Percentiles rank a stretch among this genome's conserved stretches.
Conservation (phyloP, 2,113 vertebrate species). For the Anarrhichthys ocellatus region DNA sequence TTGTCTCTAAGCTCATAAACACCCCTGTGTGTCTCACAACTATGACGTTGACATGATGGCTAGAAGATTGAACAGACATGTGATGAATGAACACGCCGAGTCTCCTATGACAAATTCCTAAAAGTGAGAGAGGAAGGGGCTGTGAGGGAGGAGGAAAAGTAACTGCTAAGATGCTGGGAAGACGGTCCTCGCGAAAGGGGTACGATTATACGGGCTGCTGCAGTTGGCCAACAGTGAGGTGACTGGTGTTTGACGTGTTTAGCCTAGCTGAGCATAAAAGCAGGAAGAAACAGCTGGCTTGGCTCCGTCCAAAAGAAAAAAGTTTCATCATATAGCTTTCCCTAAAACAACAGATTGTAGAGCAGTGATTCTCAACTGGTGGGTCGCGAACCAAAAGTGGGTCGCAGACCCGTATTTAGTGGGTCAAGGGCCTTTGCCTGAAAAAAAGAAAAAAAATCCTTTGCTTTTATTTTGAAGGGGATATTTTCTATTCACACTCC, state of each 20-base stretch:
- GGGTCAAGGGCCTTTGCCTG: too few species aligned
- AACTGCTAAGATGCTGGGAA: neutral
- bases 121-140: neutral
- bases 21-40: slow-evolving; percentile 14
- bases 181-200: neutral
- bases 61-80: neutral
- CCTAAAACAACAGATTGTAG: too few species aligned
- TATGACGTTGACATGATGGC: slow-evolving; percentile 2
- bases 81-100: slow-evolving; percentile 5
- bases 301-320: neutral
- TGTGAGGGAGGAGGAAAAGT: neutral
- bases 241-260: neutral
- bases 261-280: neutral
- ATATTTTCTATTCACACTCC: too few species aligned
- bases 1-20: slow-evolving; percentile 34
- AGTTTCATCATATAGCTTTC: too few species aligned
- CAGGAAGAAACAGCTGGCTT: neutral
- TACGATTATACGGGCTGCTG: neutral
- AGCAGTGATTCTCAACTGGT: too few species aligned
- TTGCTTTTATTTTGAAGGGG: too few species aligned
- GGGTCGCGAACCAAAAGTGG: too few species aligned
- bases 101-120: neutral
- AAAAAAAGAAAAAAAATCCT: too few species aligned
- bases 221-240: neutral
- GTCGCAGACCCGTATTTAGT: too few species aligned